phyloP scores from a whole-genome alignment of 2,797 vertebrate genomes.

The Hippoglossus hippoglossus region DNA sequence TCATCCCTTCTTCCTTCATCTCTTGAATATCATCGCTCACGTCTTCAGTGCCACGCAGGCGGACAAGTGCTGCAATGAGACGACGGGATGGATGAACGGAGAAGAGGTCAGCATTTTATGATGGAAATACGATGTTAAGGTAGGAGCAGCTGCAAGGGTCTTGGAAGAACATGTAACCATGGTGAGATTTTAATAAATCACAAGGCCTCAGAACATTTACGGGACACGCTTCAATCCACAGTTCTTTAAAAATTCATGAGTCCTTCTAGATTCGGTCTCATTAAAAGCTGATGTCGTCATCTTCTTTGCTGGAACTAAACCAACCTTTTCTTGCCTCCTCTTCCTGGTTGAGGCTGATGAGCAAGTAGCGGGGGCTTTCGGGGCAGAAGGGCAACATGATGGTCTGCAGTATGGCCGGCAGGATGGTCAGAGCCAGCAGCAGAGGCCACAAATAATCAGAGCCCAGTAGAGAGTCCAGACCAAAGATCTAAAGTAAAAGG shows the following conservation, averaged over 20 bases:
- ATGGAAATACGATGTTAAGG: slow-evolving; percentile 11
- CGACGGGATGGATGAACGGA: not conserved
- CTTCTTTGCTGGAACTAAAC: slow-evolving; percentile 31
- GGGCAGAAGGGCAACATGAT: slow-evolving; percentile 89
- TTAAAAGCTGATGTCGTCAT: slow-evolving; percentile 28
- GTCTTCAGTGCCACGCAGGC: slow-evolving; percentile 86
- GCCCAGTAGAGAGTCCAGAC: slow-evolving; percentile 88
- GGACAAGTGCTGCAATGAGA: slow-evolving; percentile 84
- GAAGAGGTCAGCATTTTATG: slow-evolving; percentile 2
- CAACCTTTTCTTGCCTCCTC: slow-evolving; percentile 88
- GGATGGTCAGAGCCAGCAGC: slow-evolving; percentile 85
- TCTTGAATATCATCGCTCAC: slow-evolving; percentile 90
- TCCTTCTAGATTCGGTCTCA: slow-evolving; percentile 16
- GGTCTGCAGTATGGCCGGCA: slow-evolving; percentile 87
- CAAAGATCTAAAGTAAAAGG: slow-evolving; percentile 83
- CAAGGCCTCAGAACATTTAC: slow-evolving; percentile 12
- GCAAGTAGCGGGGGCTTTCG: slow-evolving; percentile 92
- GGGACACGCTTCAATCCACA: not conserved
- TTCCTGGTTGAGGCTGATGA: slow-evolving; percentile 89
- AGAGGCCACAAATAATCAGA: slow-evolving; percentile 87
- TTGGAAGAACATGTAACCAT: slow-evolving; percentile 7
- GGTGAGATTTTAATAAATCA: slow-evolving; percentile 35
- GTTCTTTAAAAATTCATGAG: slow-evolving; percentile 21
- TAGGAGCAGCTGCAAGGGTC: not conserved
- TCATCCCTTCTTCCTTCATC: slow-evolving; percentile 92